phyloP scores from a whole-genome alignment of 2,113 vertebrate species.

The Apodemus speciosus region DNA sequence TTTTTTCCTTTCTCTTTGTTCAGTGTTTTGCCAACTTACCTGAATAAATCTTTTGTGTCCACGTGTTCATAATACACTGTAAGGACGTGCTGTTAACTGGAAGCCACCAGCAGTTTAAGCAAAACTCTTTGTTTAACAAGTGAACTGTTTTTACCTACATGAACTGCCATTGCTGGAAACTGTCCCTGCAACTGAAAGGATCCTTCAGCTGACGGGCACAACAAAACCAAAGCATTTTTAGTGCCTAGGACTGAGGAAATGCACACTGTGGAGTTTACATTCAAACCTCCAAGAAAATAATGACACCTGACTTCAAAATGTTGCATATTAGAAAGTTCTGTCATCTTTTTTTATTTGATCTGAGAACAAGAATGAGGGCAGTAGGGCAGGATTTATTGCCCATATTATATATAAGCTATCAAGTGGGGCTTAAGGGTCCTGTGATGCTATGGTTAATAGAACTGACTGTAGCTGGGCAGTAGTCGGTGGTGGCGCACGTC shows the following conservation, averaged over 20 bases:
- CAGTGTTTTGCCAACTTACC: constrained; percentile 26
- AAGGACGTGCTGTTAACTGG: constrained; percentile 20
- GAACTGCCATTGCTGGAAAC: neutral
- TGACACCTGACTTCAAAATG: neutral
- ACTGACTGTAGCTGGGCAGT: neutral
- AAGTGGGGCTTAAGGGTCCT: neutral
- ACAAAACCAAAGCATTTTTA: constrained; percentile 6
- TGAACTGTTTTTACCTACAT: neutral
- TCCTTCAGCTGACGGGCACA: neutral
- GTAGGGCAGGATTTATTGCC: neutral
- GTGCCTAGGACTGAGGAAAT: neutral
- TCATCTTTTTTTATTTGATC: neutral
- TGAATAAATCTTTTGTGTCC: constrained; percentile 59
- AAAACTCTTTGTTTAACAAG: constrained; percentile 13
- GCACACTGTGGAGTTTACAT: neutral
- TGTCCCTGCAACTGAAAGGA: neutral
- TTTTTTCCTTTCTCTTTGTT: constrained; percentile 2
- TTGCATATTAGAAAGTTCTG: constrained; percentile 14
- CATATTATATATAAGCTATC: neutral
- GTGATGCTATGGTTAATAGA: neutral
- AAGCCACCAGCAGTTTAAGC: neutral
- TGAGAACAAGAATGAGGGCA: neutral
- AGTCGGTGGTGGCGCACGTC: no score
- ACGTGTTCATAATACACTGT: neutral
- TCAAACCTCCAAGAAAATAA: constrained; percentile 26